Percentiles rank a stretch among this genome's conserved stretches.
These are phyloP conservation scores for Sarcophaga peregrina DNA, from an alignment of 1,140 invertebrate species.

Conservation along the genomic window DNA sequence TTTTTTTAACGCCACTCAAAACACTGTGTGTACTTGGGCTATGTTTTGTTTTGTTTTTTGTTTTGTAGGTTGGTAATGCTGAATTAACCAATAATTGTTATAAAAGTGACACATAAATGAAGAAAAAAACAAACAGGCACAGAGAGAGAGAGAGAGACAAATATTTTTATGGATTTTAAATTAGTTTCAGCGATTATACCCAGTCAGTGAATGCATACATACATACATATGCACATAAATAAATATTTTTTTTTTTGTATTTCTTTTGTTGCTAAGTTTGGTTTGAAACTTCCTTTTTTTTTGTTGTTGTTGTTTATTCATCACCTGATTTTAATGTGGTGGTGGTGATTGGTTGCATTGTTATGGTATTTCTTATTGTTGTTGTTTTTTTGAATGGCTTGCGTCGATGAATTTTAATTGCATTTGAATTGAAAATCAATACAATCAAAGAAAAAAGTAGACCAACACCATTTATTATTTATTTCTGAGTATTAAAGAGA, in stretches of 20 bases:
- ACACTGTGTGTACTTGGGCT: not conserved
- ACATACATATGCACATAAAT: too few species aligned
- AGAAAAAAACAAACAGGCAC: not conserved
- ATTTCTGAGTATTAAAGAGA: too few species aligned
- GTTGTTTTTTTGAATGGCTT: too few species aligned
- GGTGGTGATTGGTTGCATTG: too few species aligned
- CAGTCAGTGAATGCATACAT: not conserved
- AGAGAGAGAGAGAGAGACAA: too few species aligned
- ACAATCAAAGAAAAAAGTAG: too few species aligned
- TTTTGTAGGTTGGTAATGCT: not conserved
- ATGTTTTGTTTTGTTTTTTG: not conserved
- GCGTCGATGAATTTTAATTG: too few species aligned
- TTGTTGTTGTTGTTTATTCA: not conserved
- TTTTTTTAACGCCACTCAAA: too few species aligned
- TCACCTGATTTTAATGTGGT: not conserved
- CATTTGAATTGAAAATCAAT: too few species aligned
- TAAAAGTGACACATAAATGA: constrained; percentile 11
- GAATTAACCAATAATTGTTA: not conserved
- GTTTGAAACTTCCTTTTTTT: constrained; percentile 2
- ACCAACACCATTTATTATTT: too few species aligned
- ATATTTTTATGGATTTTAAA: not conserved
- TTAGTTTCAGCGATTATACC: not conserved
- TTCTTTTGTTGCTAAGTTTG: not conserved
- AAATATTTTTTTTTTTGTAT: not conserved
- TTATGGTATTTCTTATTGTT: too few species aligned